Percentiles rank a stretch among this genome's conserved stretches.
Evolutionary conservation across 2,113 vertebrate genomes (phyloP).

Genomic region (Aramus guarauna): DNA sequence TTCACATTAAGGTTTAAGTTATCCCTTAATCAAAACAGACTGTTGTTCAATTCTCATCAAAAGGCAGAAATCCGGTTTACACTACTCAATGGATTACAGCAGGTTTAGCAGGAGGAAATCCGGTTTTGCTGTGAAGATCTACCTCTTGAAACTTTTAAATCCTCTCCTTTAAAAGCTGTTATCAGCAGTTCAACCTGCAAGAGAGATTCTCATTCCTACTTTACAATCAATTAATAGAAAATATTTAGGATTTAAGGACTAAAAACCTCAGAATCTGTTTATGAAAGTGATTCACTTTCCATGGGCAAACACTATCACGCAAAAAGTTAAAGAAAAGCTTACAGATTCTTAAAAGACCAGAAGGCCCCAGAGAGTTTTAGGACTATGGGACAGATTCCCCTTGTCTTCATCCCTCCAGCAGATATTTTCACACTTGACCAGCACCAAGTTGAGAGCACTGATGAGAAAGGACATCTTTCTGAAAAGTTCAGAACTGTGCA

Average conservation of each 20-base stretch:
- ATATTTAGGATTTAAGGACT: neutral
- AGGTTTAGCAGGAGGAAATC: conserved; percentile 11
- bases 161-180: neutral
- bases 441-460: neutral
- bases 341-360: neutral
- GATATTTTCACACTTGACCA: neutral
- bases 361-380: neutral
- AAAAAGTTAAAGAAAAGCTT: neutral
- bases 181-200: neutral
- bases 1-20: neutral
- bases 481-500: neutral
- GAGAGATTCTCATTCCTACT: neutral
- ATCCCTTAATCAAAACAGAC: neutral
- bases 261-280: neutral
- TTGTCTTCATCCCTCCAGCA: fast-evolving
- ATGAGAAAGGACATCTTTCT: neutral
- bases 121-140: neutral
- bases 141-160: neutral
- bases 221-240: neutral
- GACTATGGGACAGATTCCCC: neutral
- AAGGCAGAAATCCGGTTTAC: conserved; percentile 17
- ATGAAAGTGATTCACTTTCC: neutral
- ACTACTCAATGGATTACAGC: neutral
- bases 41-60: conserved; percentile 1
- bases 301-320: neutral